phyloP scores from a whole-genome alignment of 1,140 invertebrate species.

The Drosophila busckii region DNA sequence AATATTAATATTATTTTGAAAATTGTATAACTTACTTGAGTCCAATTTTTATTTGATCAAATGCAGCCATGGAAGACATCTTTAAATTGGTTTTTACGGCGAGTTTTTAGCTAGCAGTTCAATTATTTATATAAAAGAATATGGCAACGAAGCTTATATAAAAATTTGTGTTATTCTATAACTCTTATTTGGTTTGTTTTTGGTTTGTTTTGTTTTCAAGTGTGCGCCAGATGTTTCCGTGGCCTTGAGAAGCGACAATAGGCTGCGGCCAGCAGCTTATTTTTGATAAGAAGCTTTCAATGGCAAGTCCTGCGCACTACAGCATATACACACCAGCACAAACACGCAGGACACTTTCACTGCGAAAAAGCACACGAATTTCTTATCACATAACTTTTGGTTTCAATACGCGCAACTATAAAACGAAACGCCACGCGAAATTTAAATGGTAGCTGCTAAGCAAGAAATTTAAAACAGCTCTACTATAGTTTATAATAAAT shows the following conservation, averaged over 20 bases:
- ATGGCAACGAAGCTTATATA: neutral
- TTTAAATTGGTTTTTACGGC: conserved; percentile 29
- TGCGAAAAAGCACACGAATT: conserved; percentile 27
- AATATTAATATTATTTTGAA: neutral
- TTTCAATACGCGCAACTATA: conserved; percentile 10
- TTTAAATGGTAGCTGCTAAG: conserved; percentile 15
- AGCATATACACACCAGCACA: conserved; percentile 9
- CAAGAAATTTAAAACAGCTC: conserved; percentile 25
- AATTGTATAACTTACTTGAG: conserved; percentile 72
- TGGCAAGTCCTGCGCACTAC: conserved; percentile 48
- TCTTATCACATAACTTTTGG: conserved; percentile 59
- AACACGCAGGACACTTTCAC: conserved; percentile 30
- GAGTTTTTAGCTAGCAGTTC: conserved; percentile 5
- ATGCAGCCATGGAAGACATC: conserved; percentile 73
- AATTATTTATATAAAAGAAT: conserved; percentile 15
- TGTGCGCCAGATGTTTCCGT: conserved; percentile 50
- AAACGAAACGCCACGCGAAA: conserved; percentile 12
- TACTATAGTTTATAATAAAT: conserved; percentile 26
- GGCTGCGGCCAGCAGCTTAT: conserved; percentile 12
- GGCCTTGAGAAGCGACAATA: conserved; percentile 46
- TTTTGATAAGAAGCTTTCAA: conserved; percentile 49
- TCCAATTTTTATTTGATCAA: conserved; percentile 76
- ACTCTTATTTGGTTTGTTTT: neutral
- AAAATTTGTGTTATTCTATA: too few relatives aligned
- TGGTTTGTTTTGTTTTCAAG: conserved; percentile 2